phyloP scores from a whole-genome alignment of 2,113 vertebrate genomes.

The Megaleporinus macrocephalus region DNA sequence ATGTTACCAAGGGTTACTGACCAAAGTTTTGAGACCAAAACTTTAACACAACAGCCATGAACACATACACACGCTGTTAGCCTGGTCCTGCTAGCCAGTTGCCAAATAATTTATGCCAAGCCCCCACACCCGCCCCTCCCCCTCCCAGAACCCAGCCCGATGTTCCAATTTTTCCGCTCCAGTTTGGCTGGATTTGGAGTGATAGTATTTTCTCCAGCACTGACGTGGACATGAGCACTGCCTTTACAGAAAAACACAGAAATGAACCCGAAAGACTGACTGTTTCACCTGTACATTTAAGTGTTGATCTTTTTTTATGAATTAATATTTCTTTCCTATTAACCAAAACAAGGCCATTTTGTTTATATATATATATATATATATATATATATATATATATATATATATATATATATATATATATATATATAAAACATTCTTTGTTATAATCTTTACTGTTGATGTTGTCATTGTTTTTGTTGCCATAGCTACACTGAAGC shows the following conservation, averaged over 20 bases:
- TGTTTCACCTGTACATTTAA: constrained; percentile 44
- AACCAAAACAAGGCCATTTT: constrained; percentile 60
- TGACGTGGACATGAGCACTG: not conserved
- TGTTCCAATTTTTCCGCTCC: not conserved
- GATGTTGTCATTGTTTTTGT: constrained; percentile 61
- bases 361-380: constrained; percentile 14
- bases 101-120: not conserved
- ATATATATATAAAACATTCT: not conserved
- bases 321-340: constrained; percentile 56
- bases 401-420: no score
- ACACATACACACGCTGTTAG: constrained; percentile 17
- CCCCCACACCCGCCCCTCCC: not conserved
- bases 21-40: constrained; percentile 78
- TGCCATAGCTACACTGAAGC: constrained; percentile 67
- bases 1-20: constrained; percentile 54
- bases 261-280: constrained; percentile 1
- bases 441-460: constrained; percentile 63
- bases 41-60: constrained; percentile 23
- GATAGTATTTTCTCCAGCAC: constrained; percentile 8
- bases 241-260: not conserved
- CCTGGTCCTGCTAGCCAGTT: not conserved
- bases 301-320: constrained; percentile 47
- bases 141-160: not conserved
- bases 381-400: not conserved
- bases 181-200: not conserved